A percentile compares a stretch with the other conserved stretches of the same genome.
These are phyloP conservation scores for Vesta saturnalis DNA, from an alignment of 2,888 invertebrate species.

Conservation along the genomic window DNA sequence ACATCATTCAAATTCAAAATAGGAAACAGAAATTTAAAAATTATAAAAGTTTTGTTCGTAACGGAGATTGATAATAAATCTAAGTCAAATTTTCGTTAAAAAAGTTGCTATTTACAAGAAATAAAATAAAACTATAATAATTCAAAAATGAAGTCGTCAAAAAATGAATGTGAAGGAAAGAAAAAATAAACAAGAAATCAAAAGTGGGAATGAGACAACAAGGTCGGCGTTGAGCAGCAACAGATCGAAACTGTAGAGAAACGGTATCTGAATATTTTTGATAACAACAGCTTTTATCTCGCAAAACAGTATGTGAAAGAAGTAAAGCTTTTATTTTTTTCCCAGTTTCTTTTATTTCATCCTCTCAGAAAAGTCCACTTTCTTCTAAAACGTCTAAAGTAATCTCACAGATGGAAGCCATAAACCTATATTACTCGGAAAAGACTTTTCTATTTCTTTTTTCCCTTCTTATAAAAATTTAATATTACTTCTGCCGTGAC, in stretches of 20 bases:
- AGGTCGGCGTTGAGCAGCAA: constrained; percentile 24
- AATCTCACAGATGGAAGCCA: constrained; percentile 64
- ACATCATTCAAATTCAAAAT: constrained; percentile 29
- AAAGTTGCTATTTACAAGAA: constrained; percentile 45
- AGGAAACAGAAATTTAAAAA: constrained; percentile 33
- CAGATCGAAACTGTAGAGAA: constrained; percentile 37
- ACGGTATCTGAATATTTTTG: constrained; percentile 54
- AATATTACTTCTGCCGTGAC: constrained; percentile 60
- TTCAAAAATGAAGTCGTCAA: constrained; percentile 59
- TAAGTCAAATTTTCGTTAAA: constrained; percentile 42
- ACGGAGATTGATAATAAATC: constrained; percentile 50
- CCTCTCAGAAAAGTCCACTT: constrained; percentile 60
- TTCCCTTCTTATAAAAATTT: constrained; percentile 63
- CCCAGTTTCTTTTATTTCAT: constrained; percentile 52
- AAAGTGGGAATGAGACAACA: not conserved
- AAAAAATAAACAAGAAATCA: not conserved
- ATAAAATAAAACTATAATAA: constrained; percentile 60
- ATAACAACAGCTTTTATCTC: constrained; percentile 57
- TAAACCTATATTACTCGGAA: constrained; percentile 64
- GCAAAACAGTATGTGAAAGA: constrained; percentile 56
- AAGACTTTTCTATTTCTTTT: constrained; percentile 63
- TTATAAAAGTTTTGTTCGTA: constrained; percentile 40
- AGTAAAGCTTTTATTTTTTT: constrained; percentile 56
- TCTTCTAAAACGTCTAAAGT: constrained; percentile 63
- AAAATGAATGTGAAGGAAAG: constrained; percentile 45